phyloP scores from a whole-genome alignment of 2,113 vertebrate genomes.

The Saccopteryx leptura region DNA sequence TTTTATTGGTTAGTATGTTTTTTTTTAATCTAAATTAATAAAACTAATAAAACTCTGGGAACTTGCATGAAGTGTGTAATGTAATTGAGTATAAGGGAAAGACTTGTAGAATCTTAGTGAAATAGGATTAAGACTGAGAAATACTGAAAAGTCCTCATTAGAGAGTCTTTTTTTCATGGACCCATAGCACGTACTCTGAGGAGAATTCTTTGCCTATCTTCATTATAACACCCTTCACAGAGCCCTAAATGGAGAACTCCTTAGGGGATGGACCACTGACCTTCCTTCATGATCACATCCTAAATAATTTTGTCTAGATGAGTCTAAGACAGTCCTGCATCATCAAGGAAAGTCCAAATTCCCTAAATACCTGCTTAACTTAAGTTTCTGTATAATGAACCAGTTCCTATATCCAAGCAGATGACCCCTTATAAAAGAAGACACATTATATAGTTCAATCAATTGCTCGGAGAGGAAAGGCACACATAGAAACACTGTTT shows the following conservation, averaged over 20 bases:
- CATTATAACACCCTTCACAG: not conserved
- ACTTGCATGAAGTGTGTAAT: too few species aligned
- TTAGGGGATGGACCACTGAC: not conserved
- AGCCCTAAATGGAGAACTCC: not conserved
- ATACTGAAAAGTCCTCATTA: not conserved
- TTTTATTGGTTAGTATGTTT: too few species aligned
- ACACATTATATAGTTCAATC: not conserved
- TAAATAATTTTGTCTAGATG: not conserved
- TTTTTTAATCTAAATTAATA: too few species aligned
- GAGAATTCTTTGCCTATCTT: not conserved
- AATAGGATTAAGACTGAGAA: conserved; percentile 31
- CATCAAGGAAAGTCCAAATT: conserved; percentile 9
- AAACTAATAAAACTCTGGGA: too few species aligned
- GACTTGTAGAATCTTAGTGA: not conserved
- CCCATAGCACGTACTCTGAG: not conserved
- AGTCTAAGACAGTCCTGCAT: not conserved
- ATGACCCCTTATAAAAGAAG: not conserved
- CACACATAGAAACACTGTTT: not conserved
- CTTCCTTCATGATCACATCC: not conserved
- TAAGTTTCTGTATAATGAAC: conserved; percentile 22
- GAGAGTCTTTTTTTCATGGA: not conserved
- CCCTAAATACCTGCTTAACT: not conserved
- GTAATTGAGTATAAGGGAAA: not conserved
- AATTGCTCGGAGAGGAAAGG: not conserved
- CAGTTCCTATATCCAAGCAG: not conserved